These are phyloP conservation scores for Trematocara unimaculatum DNA, from an alignment of 2,113 vertebrate species.

Conservation along the genomic window DNA sequence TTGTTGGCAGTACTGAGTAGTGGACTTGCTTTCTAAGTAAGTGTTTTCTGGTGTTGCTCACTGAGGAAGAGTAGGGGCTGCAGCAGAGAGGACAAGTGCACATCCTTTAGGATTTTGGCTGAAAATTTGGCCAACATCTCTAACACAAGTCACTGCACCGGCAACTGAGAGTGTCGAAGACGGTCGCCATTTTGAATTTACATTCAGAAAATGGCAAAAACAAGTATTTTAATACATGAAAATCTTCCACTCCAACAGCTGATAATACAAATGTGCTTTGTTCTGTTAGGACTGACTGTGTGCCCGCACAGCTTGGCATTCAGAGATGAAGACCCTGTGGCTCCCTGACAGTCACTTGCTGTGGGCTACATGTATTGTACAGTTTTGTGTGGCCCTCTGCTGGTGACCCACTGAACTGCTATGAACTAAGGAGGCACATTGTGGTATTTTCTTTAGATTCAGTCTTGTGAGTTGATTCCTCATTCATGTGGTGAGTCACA, in stretches of 20 bases:
- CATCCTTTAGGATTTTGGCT: neutral
- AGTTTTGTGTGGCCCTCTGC: slow-evolving; percentile 10
- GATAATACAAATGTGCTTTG: neutral
- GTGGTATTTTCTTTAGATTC: neutral
- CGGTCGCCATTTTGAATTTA: neutral
- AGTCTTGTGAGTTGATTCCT: neutral
- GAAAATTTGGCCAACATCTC: neutral
- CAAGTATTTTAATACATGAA: neutral
- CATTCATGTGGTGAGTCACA: neutral
- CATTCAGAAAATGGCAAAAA: neutral
- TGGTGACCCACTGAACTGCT: slow-evolving; percentile 17
- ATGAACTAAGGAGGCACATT: neutral
- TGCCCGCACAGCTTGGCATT: neutral
- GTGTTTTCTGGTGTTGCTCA: neutral
- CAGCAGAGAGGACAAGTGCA: neutral
- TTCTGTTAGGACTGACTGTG: neutral
- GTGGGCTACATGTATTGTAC: neutral
- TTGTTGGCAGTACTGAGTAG: neutral
- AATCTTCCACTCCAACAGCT: neutral
- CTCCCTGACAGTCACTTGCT: neutral
- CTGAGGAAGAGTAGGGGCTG: neutral
- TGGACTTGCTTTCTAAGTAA: neutral
- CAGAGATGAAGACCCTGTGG: neutral
- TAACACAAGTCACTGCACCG: fast-evolving
- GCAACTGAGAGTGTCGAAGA: neutral